phyloP scores from a whole-genome alignment of 2,797 vertebrate genomes.

The Thaleichthys pacificus region DNA sequence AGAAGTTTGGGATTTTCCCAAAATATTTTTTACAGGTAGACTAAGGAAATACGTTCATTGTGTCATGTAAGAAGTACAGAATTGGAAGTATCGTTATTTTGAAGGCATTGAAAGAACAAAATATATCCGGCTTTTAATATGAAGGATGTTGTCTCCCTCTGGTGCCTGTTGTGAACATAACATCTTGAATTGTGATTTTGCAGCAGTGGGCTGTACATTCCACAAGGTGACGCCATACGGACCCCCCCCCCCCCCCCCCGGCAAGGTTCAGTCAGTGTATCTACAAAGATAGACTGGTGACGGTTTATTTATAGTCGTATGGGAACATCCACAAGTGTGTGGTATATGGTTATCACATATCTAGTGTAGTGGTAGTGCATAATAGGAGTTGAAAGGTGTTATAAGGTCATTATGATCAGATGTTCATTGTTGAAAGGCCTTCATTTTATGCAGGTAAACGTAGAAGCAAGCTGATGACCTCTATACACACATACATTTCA shows the following conservation, averaged over 20 bases:
- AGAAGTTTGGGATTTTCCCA: too few relatives aligned
- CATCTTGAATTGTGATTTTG: background rate
- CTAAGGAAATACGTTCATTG: too few relatives aligned
- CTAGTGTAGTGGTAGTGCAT: background rate
- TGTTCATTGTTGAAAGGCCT: too few relatives aligned
- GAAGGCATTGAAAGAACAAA: background rate
- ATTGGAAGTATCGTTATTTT: background rate
- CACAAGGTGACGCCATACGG: constrained; percentile 46
- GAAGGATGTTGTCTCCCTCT: constrained; percentile 58
- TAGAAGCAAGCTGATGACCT: too few relatives aligned
- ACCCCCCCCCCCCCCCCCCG: background rate
- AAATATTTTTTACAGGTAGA: too few relatives aligned
- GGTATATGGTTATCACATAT: background rate
- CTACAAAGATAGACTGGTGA: background rate
- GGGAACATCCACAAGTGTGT: background rate
- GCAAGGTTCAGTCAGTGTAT: background rate
- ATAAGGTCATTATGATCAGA: too few relatives aligned
- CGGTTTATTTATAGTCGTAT: background rate
- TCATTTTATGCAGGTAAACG: too few relatives aligned
- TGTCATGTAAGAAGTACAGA: too few relatives aligned
- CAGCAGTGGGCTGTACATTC: constrained; percentile 28
- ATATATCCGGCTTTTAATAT: constrained; percentile 1
- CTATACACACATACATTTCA: too few relatives aligned
- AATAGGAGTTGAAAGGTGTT: too few relatives aligned
- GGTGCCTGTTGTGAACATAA: constrained; percentile 49